Conservation (phyloP, 2,797 vertebrate genomes). For the Sebastes steindachneri region DNA sequence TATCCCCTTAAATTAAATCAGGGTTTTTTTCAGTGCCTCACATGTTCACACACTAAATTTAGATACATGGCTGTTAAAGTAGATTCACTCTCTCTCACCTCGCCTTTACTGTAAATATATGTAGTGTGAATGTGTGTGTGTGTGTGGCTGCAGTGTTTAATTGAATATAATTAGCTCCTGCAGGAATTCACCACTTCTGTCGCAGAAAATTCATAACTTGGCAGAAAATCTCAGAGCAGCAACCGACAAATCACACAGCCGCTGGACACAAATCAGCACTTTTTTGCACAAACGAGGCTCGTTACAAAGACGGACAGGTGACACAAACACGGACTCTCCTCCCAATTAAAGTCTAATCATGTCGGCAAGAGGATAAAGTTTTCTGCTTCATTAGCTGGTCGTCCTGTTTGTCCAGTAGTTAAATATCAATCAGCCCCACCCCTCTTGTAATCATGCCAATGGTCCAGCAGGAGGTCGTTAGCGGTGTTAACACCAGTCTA, state of each 20-base stretch:
- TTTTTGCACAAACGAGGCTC: conserved; percentile 25
- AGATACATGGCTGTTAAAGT: neutral
- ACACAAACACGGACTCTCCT: neutral
- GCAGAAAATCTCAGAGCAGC: conserved; percentile 14
- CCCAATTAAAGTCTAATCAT: neutral
- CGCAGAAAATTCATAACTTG: conserved; percentile 29
- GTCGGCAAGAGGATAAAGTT: neutral
- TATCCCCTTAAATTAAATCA: neutral
- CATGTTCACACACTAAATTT: neutral
- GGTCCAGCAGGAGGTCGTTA: neutral
- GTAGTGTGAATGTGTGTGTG: neutral
- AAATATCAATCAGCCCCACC: conserved; percentile 2
- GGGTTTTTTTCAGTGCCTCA: neutral
- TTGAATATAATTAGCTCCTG: conserved; percentile 43
- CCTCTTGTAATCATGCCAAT: conserved; percentile 18
- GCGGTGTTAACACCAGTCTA: neutral
- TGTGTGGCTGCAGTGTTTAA: conserved; percentile 5
- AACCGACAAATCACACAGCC: neutral
- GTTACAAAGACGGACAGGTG: neutral
- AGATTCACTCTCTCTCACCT: neutral
- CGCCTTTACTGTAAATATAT: conserved; percentile 3
- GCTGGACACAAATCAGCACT: conserved; percentile 24
- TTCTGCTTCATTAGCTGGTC: neutral
- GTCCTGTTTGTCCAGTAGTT: neutral
- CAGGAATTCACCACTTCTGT: conserved; percentile 25